These are phyloP conservation scores for Platanista minor DNA, from an alignment of 2,113 vertebrate species.

Conservation along the genomic window DNA sequence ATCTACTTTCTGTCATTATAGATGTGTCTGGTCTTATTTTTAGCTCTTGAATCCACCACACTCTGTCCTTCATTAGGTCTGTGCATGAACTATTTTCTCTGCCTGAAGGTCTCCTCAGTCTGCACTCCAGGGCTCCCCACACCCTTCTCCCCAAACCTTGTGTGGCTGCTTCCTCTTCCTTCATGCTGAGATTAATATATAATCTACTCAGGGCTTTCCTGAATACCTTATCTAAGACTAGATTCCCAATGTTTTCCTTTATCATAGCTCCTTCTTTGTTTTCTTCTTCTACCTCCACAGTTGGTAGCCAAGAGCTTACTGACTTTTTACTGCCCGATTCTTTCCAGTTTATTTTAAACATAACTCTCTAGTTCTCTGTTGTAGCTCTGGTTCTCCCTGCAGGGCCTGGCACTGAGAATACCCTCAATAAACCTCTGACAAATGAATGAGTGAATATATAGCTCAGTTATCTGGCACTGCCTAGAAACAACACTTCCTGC, in stretches of 20 bases:
- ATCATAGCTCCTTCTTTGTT: neutral
- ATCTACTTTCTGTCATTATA: neutral
- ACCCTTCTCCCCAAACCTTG: neutral
- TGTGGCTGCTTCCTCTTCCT: neutral
- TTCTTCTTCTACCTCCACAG: neutral
- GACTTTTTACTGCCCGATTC: neutral
- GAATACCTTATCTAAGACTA: neutral
- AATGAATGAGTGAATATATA: neutral
- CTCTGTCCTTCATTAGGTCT: neutral
- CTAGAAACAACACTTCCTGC: neutral
- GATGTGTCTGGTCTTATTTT: conserved; percentile 6
- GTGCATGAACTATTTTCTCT: neutral
- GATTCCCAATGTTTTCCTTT: neutral
- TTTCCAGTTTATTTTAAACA: neutral
- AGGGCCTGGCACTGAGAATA: neutral
- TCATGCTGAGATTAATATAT: neutral
- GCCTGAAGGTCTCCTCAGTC: neutral
- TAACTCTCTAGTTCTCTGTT: neutral
- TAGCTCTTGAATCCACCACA: neutral
- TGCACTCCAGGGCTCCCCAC: neutral
- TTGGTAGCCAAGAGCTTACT: neutral
- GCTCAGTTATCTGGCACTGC: neutral
- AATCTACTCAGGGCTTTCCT: neutral
- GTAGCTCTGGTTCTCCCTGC: neutral
- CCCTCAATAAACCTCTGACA: neutral